A percentile compares a stretch with the other conserved stretches of the same genome.
phyloP scores from a whole-genome alignment of 2,888 invertebrate species.

The Yponomeuta sedellus region DNA sequence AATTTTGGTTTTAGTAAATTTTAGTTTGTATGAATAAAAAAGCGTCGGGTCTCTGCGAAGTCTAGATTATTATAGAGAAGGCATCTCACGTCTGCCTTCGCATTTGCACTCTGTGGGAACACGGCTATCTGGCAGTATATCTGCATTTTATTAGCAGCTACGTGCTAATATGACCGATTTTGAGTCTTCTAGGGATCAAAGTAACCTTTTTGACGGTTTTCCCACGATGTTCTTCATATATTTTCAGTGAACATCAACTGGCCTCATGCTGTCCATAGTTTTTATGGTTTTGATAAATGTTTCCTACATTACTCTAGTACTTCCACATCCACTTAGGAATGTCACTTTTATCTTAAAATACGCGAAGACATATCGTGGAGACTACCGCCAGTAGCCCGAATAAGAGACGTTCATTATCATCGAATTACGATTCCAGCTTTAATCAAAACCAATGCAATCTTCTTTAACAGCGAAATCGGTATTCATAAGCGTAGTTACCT shows the following conservation, averaged over 20 bases:
- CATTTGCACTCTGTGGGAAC: conserved; percentile 40
- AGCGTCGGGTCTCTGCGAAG: background rate
- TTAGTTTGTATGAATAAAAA: too few relatives aligned
- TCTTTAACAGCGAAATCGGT: conserved; percentile 3
- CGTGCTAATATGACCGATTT: conserved; percentile 30
- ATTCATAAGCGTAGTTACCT: conserved; percentile 6
- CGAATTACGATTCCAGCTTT: background rate
- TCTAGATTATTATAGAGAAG: conserved; percentile 7
- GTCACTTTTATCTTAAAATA: background rate
- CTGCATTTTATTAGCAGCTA: conserved; percentile 34
- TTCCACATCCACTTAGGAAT: background rate
- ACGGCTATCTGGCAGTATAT: conserved; percentile 44
- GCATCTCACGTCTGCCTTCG: conserved; percentile 38
- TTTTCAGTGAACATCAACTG: background rate
- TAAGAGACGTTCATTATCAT: conserved; percentile 8
- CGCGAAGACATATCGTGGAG: background rate
- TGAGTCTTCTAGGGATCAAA: background rate
- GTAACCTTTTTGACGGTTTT: background rate
- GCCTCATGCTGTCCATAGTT: background rate
- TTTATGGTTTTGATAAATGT: background rate
- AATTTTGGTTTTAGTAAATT: background rate
- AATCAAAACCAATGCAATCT: conserved; percentile 1
- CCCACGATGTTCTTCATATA: conserved; percentile 8
- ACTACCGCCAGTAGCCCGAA: background rate
- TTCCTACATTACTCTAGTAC: background rate